phyloP scores from a whole-genome alignment of 1,140 invertebrate species.

The Stratiolaelaps scimitus region DNA sequence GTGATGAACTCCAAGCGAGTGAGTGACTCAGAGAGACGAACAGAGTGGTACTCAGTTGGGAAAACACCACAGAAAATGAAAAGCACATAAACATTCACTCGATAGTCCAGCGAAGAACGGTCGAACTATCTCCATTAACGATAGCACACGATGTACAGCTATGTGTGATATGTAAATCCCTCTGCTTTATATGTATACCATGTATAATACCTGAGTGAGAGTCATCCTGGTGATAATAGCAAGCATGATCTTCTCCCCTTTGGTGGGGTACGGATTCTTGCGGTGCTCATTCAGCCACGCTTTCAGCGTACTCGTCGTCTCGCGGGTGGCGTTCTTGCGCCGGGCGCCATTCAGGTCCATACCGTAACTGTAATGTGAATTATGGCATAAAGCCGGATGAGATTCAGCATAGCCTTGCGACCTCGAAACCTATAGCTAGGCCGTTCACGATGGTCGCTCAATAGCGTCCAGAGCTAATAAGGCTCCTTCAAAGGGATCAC shows the following conservation, averaged over 20 bases:
- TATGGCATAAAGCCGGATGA: slow-evolving; percentile 17
- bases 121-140: too few species aligned
- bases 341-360: slow-evolving; percentile 78
- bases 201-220: slow-evolving; percentile 46
- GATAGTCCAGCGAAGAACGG: too few species aligned
- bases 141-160: too few species aligned
- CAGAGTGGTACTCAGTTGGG: too few species aligned
- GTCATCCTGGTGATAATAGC: slow-evolving; percentile 52
- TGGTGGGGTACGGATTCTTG: slow-evolving; percentile 60
- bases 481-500: slow-evolving; percentile 5
- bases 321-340: slow-evolving; percentile 90
- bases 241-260: slow-evolving; percentile 51
- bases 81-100: too few species aligned
- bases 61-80: too few species aligned
- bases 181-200: too few species aligned
- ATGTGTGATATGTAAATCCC: too few species aligned
- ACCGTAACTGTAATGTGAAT: slow-evolving; percentile 55
- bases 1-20: too few species aligned
- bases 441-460: background rate
- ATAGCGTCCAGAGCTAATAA: slow-evolving; percentile 24
- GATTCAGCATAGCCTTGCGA: background rate
- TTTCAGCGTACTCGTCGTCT: slow-evolving; percentile 91
- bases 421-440: too few species aligned
- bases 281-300: slow-evolving; percentile 78
- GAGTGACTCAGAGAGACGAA: too few species aligned